phyloP scores from a whole-genome alignment of 2,113 vertebrate genomes.

The Ia io region DNA sequence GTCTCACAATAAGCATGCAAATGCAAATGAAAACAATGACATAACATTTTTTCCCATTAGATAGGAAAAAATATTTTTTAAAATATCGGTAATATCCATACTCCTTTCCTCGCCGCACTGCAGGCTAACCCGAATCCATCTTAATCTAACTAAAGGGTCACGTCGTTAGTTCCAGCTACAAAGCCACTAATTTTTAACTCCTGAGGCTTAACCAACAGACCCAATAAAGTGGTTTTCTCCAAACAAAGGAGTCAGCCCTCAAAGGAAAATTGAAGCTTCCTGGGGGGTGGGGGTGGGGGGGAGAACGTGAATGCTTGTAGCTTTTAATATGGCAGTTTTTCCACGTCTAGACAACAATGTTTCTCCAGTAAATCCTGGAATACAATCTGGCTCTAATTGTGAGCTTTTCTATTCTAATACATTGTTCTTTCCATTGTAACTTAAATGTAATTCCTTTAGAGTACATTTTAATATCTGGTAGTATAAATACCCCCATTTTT shows the following conservation, averaged over 20 bases:
- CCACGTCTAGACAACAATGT: constrained; percentile 59
- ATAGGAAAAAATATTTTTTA: neutral
- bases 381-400: constrained; percentile 40
- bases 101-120: constrained; percentile 62
- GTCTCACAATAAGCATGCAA: constrained; percentile 62
- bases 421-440: constrained; percentile 65
- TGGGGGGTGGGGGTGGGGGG: neutral
- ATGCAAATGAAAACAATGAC: constrained; percentile 75
- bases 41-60: constrained; percentile 63
- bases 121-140: constrained; percentile 72
- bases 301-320: neutral
- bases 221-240: constrained; percentile 68
- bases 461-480: constrained; percentile 52
- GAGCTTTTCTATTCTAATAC: constrained; percentile 50
- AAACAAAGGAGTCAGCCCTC: constrained; percentile 72
- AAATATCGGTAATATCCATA: constrained; percentile 51
- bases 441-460: constrained; percentile 52
- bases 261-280: constrained; percentile 65
- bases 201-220: constrained; percentile 52
- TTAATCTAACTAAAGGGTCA: constrained; percentile 56
- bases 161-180: constrained; percentile 41
- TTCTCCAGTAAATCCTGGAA: constrained; percentile 57
- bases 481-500: constrained; percentile 36
- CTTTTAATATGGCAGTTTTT: constrained; percentile 75
- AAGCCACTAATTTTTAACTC: constrained; percentile 61